Evolutionary conservation across 2,888 invertebrate genomes (phyloP), one percentile per base, ranked within the genome.

Genomic region (Patella depressa): DNA sequence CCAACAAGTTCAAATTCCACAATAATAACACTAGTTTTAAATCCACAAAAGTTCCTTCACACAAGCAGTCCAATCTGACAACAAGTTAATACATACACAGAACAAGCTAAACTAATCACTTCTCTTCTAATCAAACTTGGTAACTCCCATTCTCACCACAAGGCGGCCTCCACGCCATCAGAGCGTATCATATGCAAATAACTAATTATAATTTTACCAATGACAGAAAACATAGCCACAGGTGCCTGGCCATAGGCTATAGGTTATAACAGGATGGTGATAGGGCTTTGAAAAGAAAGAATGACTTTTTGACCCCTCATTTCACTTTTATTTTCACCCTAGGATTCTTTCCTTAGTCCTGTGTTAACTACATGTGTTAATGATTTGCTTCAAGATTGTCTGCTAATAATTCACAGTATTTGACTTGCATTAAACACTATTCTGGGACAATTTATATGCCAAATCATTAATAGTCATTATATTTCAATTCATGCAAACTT

Each of bases 301-400:
- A 72, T 83, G 83, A 82, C 82, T 80, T 79, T 76, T 78, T 82
- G 83, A 83, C 83, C 83, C 77, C 81, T 78, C 73, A 71, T 73
- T 76, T 76, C 76, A 59, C 72, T 76, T 76, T 74, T 79, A 73
- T 76, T 76, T 76, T 57, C 72, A 72, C 57, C 65, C 59, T 55
- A 53, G 69, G 29, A 53, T 19, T 70, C 73, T 70, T 55, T 24
- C 59, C 72, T 24, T 14, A 12, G 59, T 24, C 15, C 29, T 59
- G n/a, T 34, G 17, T 55, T 69, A 29, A 57, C 72, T 74, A 57
- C 79, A 79, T 73, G 79, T 79, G 79, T 77, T 79, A 77, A 79
- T 79, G 79, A 79, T 79, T 79, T 79, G 79, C 77, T 72, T 76
- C 72, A 69, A 76, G 73, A 72, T 71, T 73, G 57, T 45, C 73